Evolutionary conservation across 1,140 invertebrate genomes (phyloP).

Genomic region (Oscheius sp.): DNA sequence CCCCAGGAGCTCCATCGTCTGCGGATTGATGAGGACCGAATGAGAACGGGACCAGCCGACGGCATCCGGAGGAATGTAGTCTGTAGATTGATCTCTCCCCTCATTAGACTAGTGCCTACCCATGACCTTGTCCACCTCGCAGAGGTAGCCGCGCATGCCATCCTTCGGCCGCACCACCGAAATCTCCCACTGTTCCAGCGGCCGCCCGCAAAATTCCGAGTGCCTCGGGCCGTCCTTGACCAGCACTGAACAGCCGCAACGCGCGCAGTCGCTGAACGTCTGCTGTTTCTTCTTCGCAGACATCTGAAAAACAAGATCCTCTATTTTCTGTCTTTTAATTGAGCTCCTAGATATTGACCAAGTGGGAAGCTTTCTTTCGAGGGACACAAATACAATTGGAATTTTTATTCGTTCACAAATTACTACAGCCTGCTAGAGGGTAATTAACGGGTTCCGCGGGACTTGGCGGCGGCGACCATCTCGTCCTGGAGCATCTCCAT

Average conservation of each 20-base stretch:
- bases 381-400: neutral
- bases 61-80: constrained; percentile 24
- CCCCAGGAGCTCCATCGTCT: constrained; percentile 33
- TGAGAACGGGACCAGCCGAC: constrained; percentile 36
- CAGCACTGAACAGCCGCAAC: neutral
- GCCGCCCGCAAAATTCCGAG: constrained; percentile 16
- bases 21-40: constrained; percentile 29
- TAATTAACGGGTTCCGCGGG: constrained; percentile 37
- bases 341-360: no score
- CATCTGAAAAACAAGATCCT: neutral
- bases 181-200: neutral
- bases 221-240: constrained; percentile 18
- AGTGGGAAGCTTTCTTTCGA: neutral
- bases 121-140: neutral
- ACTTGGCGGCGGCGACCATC: constrained; percentile 37
- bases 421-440: neutral
- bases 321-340: no score
- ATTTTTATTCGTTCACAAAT: neutral
- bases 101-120: neutral
- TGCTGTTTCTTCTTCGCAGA: neutral
- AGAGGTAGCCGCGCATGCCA: constrained; percentile 3
- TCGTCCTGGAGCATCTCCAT: constrained; percentile 46
- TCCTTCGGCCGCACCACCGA: neutral
- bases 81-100: neutral
- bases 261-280: neutral